Evolutionary conservation across 2,888 invertebrate genomes (phyloP).

Genomic region (Ectemnius cavifrons): DNA sequence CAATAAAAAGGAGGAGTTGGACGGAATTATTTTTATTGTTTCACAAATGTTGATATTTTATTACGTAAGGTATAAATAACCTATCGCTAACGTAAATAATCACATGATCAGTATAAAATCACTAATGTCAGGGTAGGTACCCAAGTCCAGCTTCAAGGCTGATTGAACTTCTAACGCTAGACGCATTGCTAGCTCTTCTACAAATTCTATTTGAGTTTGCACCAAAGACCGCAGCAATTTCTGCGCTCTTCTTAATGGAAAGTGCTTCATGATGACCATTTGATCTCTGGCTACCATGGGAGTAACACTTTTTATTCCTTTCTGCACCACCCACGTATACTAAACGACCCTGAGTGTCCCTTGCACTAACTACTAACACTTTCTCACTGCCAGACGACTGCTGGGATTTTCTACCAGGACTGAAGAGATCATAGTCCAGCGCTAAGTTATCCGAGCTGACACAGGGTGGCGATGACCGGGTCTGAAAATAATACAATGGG

Average conservation of each 20-base stretch:
- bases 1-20: no score
- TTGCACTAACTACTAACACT: slow-evolving; percentile 79
- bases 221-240: slow-evolving; percentile 92
- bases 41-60: background rate
- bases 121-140: slow-evolving; percentile 69
- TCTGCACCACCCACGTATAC: slow-evolving; percentile 77
- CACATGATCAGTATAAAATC: no score
- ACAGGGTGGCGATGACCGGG: slow-evolving; percentile 68
- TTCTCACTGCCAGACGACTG: slow-evolving; percentile 73
- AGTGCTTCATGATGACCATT: slow-evolving; percentile 82
- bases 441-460: slow-evolving; percentile 83
- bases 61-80: no score
- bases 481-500: slow-evolving; percentile 49
- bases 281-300: slow-evolving; percentile 54
- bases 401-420: slow-evolving; percentile 70
- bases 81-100: no score
- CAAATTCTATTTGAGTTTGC: slow-evolving; percentile 76
- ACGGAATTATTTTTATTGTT: slow-evolving; percentile 5
- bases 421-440: slow-evolving; percentile 87
- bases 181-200: slow-evolving; percentile 70
- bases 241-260: slow-evolving; percentile 92
- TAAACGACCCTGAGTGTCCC: slow-evolving; percentile 78
- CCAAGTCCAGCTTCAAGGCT: slow-evolving; percentile 75
- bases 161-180: slow-evolving; percentile 73
- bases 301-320: slow-evolving; percentile 64